Conservation (phyloP, 1,140 invertebrate species). For the Adelges cooleyi region DNA sequence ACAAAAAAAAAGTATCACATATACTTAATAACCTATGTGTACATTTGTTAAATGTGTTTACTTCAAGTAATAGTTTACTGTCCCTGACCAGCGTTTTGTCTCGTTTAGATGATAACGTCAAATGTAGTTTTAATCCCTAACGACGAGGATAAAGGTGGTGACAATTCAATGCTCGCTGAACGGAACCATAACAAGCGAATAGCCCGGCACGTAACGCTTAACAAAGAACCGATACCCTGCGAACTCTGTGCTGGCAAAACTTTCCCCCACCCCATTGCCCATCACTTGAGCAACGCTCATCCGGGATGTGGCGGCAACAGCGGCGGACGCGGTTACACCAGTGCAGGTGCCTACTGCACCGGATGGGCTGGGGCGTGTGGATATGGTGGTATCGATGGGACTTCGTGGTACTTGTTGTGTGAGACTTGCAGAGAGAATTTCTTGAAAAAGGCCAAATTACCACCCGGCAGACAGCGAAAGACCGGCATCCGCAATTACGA, state of each 20-base stretch:
- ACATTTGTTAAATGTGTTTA: too few species aligned
- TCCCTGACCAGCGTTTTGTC: too few species aligned
- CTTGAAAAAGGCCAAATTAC: constrained; percentile 41
- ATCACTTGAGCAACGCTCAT: constrained; percentile 81
- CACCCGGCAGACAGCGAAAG: too few species aligned
- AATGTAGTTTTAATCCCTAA: too few species aligned
- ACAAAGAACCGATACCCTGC: constrained; percentile 44
- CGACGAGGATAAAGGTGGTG: neutral
- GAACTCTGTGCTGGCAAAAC: constrained; percentile 70
- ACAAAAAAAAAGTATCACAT: too few species aligned
- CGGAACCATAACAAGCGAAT: constrained; percentile 28
- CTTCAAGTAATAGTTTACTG: too few species aligned
- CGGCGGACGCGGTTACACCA: constrained; percentile 80
- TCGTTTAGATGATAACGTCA: too few species aligned
- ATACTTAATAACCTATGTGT: too few species aligned
- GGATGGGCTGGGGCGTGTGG: constrained; percentile 70
- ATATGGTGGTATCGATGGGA: constrained; percentile 68
- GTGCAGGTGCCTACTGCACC: constrained; percentile 67
- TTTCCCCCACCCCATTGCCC: constrained; percentile 70
- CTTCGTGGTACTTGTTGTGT: constrained; percentile 85
- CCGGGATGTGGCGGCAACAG: constrained; percentile 79
- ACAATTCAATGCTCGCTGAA: constrained; percentile 34
- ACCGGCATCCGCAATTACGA: too few species aligned
- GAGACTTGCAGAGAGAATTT: constrained; percentile 77
- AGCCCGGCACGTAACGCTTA: neutral